Base-by-base conservation (phyloP, 2,888 invertebrate species). In the Gasteruption jaculator region DNA sequence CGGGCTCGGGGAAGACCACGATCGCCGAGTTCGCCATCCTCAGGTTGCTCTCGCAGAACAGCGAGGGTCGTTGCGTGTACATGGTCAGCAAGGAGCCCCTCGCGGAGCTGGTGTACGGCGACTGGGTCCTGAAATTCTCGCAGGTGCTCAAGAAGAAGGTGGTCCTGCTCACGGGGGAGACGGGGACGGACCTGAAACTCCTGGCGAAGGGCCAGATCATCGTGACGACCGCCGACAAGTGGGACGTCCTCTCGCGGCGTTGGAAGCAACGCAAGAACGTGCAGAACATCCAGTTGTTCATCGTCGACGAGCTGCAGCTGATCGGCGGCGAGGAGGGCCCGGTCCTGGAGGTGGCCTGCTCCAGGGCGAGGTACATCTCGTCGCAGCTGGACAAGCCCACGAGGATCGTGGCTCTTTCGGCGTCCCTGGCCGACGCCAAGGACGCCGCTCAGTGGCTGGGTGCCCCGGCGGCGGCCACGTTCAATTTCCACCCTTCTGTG, bases 191-290 rank as follows among this genome's bases (percentile, higher is more conserved):
- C 73, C 80, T 97, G 57, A 99, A 99, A 65, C 70, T 90, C 0
- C 72, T 96, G 14, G 89, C 89, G 25, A 90, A 93, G 68, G 94
- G 93, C 1, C 92, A 97, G 71, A 83, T 99, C n/a, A 88, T 99
- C 29, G 84, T 99, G 48, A 89, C 92, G 4, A 97, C 96, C 0
- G 95, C 96, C 0, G 96, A 97, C 63, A 94, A 95, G 59, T 99
- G 99, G 99, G 99, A 99, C 68, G 92, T 99, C 3, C 75, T 99
- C 3, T 99, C 99, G 0, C 78, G 99, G 40, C 79, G 99, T 49
- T 99, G 99, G 99, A 99, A 99, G 61, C 97, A 99, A 61, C 80
- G 99, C 21, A 97, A 97, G 73, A 94, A 95, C 67, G 96, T 99
- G 0, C 97, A 97, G 63, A 95, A 92, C 61, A 86, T 99, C 6